Evolutionary conservation across 2,888 invertebrate species (phyloP).

Genomic region (Rhagonycha lutea): DNA sequence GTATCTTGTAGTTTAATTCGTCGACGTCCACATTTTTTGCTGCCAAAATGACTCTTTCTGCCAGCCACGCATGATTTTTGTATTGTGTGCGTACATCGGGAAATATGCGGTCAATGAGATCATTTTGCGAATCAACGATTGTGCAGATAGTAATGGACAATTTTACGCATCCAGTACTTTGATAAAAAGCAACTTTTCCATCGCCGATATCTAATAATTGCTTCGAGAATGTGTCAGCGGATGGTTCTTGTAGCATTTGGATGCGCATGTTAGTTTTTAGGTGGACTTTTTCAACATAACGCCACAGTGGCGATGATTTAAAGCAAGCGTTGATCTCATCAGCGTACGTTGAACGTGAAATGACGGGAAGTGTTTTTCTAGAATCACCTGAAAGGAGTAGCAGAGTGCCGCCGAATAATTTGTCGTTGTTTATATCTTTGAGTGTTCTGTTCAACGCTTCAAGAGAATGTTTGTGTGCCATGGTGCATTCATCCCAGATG

Average conservation of each 20-base stretch:
- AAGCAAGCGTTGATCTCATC: slow-evolving; percentile 34
- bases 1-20: no score
- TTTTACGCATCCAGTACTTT: slow-evolving; percentile 38
- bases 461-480: slow-evolving; percentile 45
- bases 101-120: no score
- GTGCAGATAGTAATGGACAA: slow-evolving; percentile 34
- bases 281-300: slow-evolving; percentile 27
- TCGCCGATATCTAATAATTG: slow-evolving; percentile 37
- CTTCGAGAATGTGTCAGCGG: slow-evolving; percentile 38
- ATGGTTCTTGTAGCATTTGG: no score
- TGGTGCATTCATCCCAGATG: slow-evolving; percentile 51
- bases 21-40: no score
- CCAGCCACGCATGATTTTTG: no score
- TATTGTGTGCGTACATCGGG: no score
- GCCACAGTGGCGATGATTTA: slow-evolving; percentile 30
- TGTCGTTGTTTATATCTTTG: no score
- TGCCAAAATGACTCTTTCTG: no score
- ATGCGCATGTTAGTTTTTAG: slow-evolving; percentile 31
- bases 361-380: no score
- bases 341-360: slow-evolving; percentile 33
- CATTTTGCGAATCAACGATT: neutral
- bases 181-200: no score
- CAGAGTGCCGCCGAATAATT: no score
- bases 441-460: slow-evolving; percentile 43
- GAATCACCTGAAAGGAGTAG: slow-evolving; percentile 17